A percentile compares a stretch with the other conserved stretches of the same genome.
Conservation (phyloP, 2,113 vertebrate species). For the Mustela lutreola region DNA sequence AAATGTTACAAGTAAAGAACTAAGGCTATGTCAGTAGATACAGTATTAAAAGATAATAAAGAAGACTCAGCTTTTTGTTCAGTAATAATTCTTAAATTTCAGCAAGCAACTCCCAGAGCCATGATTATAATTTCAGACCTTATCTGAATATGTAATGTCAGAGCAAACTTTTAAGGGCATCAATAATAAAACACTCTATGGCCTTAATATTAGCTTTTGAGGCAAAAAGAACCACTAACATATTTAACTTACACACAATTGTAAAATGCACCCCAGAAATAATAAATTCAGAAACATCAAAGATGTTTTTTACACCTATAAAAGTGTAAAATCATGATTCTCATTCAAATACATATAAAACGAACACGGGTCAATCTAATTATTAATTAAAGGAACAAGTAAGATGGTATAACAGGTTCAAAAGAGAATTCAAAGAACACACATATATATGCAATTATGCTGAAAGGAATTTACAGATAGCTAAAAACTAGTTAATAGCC, state of each 20-base stretch:
- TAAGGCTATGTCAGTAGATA: neutral
- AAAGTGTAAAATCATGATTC: neutral
- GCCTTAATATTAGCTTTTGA: neutral
- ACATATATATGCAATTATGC: neutral
- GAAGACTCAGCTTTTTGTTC: neutral
- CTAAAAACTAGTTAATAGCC: neutral
- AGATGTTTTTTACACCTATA: neutral
- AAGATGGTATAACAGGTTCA: neutral
- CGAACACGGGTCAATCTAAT: neutral
- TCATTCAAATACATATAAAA: neutral
- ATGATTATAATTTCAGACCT: neutral
- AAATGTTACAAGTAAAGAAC: neutral
- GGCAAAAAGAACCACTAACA: neutral
- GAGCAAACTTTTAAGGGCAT: neutral
- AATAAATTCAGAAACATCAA: neutral
- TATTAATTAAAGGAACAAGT: neutral
- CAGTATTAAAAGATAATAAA: conserved; percentile 44
- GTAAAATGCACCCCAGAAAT: neutral
- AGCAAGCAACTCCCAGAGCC: neutral
- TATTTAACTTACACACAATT: neutral
- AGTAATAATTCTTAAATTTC: neutral
- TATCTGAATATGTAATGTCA: neutral
- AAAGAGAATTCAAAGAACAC: neutral
- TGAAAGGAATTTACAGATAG: neutral
- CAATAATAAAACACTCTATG: neutral